Conservation (phyloP, 2,888 invertebrate species). For the Spatulosminthurus flaviceps region DNA sequence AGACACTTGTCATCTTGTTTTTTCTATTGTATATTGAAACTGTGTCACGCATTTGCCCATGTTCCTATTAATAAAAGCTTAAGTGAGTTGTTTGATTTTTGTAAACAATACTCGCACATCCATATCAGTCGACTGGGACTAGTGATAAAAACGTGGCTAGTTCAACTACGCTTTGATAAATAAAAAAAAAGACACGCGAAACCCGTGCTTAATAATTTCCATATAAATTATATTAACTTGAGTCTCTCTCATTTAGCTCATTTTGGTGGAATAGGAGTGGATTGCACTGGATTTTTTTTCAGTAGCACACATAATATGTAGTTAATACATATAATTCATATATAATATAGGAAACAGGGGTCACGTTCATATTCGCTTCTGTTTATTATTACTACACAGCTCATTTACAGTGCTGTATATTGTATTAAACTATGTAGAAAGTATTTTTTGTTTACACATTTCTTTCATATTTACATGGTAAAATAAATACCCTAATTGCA, state of each 20-base stretch:
- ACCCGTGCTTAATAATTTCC: background rate
- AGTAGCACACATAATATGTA: background rate
- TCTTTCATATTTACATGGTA: background rate
- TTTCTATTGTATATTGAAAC: background rate
- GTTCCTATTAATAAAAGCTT: background rate
- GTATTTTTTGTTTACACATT: constrained; percentile 1
- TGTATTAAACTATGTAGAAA: background rate
- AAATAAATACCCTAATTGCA: background rate
- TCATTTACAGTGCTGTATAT: background rate
- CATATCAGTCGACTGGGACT: background rate
- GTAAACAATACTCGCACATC: background rate
- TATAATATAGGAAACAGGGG: no score
- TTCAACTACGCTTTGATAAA: background rate
- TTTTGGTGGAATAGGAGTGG: no score
- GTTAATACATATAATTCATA: no score
- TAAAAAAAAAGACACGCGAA: constrained; percentile 4
- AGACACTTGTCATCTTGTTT: background rate
- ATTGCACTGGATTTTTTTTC: background rate
- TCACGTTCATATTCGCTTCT: background rate
- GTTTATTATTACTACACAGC: background rate
- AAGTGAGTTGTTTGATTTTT: background rate
- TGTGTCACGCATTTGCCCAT: constrained; percentile 2
- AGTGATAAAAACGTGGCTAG: constrained; percentile 7
- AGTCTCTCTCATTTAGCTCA: background rate
- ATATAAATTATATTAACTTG: background rate